Evolutionary conservation across 1,140 invertebrate genomes (phyloP).

Genomic region (Saccostrea glomerata): DNA sequence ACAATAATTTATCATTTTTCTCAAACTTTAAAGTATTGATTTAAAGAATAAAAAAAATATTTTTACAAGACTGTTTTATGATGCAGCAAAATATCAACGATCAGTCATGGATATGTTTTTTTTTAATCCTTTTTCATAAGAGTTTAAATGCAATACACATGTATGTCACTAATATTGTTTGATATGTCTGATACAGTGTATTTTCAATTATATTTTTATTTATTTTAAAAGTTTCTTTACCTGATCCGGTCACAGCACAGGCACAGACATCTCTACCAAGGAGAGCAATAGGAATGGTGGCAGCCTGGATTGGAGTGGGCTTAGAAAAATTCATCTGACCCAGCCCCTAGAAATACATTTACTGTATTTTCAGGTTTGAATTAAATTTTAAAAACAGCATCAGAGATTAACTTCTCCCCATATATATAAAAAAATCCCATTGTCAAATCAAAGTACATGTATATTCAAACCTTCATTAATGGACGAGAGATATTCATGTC

Average conservation of each 20-base stretch:
- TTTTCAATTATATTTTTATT: neutral
- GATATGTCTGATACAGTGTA: too few species aligned
- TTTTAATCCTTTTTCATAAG: too few species aligned
- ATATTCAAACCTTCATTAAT: constrained; percentile 85
- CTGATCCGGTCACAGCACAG: constrained; percentile 98
- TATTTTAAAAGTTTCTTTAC: constrained; percentile 75
- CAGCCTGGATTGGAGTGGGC: constrained; percentile 97
- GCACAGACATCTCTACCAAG: constrained; percentile 95
- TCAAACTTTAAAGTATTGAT: too few species aligned
- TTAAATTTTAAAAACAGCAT: too few species aligned
- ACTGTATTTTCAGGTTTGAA: too few species aligned
- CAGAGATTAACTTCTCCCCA: neutral
- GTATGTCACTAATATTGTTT: too few species aligned
- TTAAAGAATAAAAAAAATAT: too few species aligned
- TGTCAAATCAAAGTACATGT: neutral
- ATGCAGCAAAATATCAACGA: too few species aligned
- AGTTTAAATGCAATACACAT: too few species aligned
- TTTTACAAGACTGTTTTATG: too few species aligned
- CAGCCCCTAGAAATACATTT: constrained; percentile 84
- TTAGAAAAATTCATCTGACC: constrained; percentile 91
- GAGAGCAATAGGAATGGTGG: constrained; percentile 95
- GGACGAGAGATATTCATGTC: constrained; percentile 96
- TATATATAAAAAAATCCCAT: neutral
- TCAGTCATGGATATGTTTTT: too few species aligned
- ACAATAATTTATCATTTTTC: too few species aligned